Evolutionary conservation across 2,797 vertebrate genomes (phyloP).

Genomic region (Paguma larvata): DNA sequence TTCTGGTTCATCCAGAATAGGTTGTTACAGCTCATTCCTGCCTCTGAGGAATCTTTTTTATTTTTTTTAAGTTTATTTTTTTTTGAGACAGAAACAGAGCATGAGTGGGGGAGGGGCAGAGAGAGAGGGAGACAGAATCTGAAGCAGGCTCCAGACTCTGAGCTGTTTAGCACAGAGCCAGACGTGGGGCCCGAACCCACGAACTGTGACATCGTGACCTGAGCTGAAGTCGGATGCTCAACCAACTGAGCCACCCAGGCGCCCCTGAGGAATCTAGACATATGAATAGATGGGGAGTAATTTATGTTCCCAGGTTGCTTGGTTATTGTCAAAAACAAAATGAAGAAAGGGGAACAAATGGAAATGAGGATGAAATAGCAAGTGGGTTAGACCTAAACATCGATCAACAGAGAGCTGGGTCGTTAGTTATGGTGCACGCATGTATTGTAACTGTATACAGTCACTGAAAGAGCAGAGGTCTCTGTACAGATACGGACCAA

Average conservation of each 20-base stretch:
- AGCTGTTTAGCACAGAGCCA: too few relatives aligned
- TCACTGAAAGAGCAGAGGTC: background rate
- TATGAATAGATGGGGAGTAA: background rate
- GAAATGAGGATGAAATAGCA: background rate
- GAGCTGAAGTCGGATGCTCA: too few relatives aligned
- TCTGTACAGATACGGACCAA: background rate
- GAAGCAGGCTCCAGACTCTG: too few relatives aligned
- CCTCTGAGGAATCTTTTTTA: background rate
- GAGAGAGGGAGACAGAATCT: too few relatives aligned
- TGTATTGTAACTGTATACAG: background rate
- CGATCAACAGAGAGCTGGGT: background rate
- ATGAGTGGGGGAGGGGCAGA: too few relatives aligned
- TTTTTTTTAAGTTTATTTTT: too few relatives aligned
- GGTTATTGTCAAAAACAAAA: background rate
- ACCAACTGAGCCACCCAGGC: too few relatives aligned
- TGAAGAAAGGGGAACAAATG: background rate
- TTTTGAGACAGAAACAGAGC: too few relatives aligned
- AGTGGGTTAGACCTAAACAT: background rate
- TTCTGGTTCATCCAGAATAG: background rate
- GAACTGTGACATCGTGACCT: too few relatives aligned
- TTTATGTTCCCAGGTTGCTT: background rate
- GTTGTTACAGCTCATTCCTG: background rate
- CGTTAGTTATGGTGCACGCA: background rate
- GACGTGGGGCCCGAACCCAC: too few relatives aligned
- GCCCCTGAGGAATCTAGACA: background rate